phyloP scores from a whole-genome alignment of 2,888 invertebrate species.

The Nemurella pictetii region DNA sequence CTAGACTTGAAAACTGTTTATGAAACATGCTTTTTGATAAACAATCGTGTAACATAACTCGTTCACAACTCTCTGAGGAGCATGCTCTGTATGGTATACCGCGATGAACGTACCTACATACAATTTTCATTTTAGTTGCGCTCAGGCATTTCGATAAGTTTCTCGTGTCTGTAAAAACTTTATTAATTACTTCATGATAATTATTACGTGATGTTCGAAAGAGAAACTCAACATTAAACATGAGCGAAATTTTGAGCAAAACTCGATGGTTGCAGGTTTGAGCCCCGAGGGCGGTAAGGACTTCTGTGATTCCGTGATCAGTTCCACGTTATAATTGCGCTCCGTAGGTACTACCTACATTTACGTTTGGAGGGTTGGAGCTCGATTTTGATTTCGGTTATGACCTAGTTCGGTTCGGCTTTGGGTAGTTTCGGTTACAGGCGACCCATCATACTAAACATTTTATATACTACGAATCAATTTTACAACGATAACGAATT shows the following conservation, averaged over 20 bases:
- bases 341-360: no score
- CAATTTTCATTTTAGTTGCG: background rate
- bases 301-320: background rate
- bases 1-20: background rate
- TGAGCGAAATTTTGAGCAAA: background rate
- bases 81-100: background rate
- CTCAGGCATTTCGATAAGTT: background rate
- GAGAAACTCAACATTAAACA: background rate
- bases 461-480: background rate
- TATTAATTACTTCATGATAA: background rate
- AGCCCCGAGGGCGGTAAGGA: background rate
- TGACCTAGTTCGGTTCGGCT: background rate
- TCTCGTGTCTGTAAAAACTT: background rate
- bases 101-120: background rate
- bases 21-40: background rate
- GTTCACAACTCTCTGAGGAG: background rate
- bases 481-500: background rate
- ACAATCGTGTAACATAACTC: background rate
- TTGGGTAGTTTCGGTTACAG: background rate
- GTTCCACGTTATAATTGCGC: background rate
- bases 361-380: no score
- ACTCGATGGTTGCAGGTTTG: background rate
- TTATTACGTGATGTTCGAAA: background rate
- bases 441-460: background rate
- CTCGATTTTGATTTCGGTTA: no score